Evolutionary conservation across 2,888 invertebrate species (phyloP).

Genomic region (Lordiphosa andalusiaca): DNA sequence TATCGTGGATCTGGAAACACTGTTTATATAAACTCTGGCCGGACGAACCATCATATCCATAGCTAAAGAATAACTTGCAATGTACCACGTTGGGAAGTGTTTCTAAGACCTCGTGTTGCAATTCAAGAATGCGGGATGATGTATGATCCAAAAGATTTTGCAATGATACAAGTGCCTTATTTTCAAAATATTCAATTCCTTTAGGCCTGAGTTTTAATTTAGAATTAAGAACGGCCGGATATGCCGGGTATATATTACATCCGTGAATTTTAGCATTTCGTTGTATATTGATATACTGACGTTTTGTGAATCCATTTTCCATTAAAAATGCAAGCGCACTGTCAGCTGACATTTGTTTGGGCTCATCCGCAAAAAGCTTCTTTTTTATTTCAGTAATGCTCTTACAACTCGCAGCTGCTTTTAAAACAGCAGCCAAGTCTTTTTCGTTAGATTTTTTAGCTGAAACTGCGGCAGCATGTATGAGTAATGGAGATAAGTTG

Average conservation of each 20-base stretch:
- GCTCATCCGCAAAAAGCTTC: conserved; percentile 7
- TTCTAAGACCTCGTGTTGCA: conserved; percentile 15
- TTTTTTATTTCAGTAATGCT: conserved; percentile 2
- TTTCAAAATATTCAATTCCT: conserved; percentile 11
- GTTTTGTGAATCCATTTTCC: conserved; percentile 5
- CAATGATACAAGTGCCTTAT: conserved; percentile 1
- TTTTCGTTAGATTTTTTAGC: conserved; percentile 24
- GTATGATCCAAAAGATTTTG: not conserved
- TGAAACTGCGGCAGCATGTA: conserved; percentile 25
- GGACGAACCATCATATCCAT: conserved; percentile 18
- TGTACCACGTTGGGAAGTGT: conserved; percentile 13
- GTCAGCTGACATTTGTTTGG: conserved; percentile 14
- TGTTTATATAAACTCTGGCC: conserved; percentile 15
- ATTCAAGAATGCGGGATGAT: conserved; percentile 4
- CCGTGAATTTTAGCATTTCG: conserved; percentile 1
- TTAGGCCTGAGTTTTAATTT: conserved; percentile 5
- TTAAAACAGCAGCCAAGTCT: conserved; percentile 21
- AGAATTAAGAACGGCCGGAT: conserved; percentile 1
- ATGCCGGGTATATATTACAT: conserved; percentile 7
- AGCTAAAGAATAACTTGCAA: conserved; percentile 11
- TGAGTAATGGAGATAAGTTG: conserved; percentile 15
- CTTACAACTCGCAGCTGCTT: conserved; percentile 15
- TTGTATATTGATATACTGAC: conserved; percentile 12
- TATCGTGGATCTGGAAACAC: conserved; percentile 5
- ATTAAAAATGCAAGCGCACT: conserved; percentile 8